Base-by-base conservation (phyloP, 2,113 vertebrate genomes). In the Clinocottus analis region DNA sequence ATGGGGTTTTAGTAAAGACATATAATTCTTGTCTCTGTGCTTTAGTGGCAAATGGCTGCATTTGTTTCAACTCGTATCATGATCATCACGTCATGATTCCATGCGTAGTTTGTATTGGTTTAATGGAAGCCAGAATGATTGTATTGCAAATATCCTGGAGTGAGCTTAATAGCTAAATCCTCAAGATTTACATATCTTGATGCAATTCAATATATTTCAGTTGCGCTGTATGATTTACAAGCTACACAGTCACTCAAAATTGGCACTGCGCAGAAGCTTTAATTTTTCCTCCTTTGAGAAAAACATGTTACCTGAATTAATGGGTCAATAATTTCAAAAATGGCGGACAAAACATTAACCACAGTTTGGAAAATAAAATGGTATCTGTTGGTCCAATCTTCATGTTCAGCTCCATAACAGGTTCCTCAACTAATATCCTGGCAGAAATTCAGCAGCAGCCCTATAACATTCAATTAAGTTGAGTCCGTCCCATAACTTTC, bases 101-200 rank as follows among this genome's bases (percentile, higher is more conserved):
- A 65, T 19, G 41, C 39, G 31, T 11, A 49, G 25, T 66, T 56
- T 61, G 0, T 3, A 55, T 49, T 33, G 53, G 41, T 78, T 72
- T 69, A 47, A 58, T 65, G 33, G 6, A 72, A 27, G 55, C 7
- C 19, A 43, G 29, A 65, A 60, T 60, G 7, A 67, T 72, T 58
- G 19, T 8, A 21, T n/a, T 49, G 23, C 27, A 68, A 31, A 70
- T 51, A 35, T 73, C 37, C 70, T 60, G 14, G 25, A 41, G 63
- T 43, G 66, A 67, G 27, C 7, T 71, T 72, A 83, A 63, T 33
- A 39, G 56, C n/a, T 55, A 66, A 79, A 70, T 80, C 73, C 13
- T 31, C 27, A 39, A 49, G 14, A 65, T 39, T 74, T 43, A 59
- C 64, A 84, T 75, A 64, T 58, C 68, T 16, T 49, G 47, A 49